Conservation (phyloP, 1,140 invertebrate species). For the Sycobia sp. region DNA sequence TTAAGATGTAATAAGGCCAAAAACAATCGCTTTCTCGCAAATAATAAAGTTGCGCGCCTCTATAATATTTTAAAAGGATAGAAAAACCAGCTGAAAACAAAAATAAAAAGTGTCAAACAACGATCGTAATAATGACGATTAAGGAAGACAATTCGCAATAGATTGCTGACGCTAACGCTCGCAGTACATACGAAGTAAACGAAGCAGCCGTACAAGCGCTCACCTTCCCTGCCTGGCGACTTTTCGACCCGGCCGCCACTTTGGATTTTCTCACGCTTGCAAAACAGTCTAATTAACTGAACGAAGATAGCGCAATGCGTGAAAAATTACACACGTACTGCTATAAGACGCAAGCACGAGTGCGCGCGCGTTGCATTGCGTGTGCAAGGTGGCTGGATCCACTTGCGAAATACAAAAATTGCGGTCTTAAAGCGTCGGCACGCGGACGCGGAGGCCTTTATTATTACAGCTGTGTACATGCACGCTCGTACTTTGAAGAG, state of each 20-base stretch:
- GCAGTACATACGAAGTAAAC: too few species aligned
- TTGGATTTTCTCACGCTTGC: conserved; percentile 23
- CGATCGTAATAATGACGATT: too few species aligned
- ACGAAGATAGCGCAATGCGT: conserved; percentile 30
- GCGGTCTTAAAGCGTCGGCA: neutral
- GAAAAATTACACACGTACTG: conserved; percentile 28
- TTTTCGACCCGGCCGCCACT: neutral
- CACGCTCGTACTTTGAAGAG: neutral
- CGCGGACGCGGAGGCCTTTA: neutral
- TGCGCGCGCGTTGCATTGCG: neutral
- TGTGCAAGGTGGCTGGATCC: neutral
- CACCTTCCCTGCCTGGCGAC: too few species aligned
- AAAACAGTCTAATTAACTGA: conserved; percentile 27
- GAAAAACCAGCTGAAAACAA: too few species aligned
- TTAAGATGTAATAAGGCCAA: too few species aligned
- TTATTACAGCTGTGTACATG: conserved; percentile 7
- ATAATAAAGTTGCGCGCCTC: too few species aligned
- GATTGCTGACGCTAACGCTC: too few species aligned
- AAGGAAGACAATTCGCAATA: too few species aligned
- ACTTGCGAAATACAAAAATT: conserved; percentile 12
- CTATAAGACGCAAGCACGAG: neutral
- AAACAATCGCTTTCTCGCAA: too few species aligned
- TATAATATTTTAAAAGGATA: too few species aligned
- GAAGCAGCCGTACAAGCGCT: too few species aligned
- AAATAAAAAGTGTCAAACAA: too few species aligned